Conservation (phyloP, 2,888 invertebrate genomes). For the Strigamia maritima region DNA sequence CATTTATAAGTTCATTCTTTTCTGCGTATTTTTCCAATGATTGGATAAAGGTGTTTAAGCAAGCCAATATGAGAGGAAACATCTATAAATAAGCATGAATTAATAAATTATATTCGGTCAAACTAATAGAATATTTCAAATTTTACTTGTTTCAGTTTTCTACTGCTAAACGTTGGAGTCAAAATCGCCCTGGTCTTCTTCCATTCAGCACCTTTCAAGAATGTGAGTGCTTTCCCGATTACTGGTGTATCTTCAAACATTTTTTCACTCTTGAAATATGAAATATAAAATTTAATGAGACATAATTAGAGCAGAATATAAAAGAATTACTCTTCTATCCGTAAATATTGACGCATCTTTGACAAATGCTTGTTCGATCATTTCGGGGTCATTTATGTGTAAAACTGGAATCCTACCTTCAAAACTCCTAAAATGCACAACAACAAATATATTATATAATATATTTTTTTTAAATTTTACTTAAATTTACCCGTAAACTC, state of each 20-base stretch:
- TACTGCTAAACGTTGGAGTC: slow-evolving; percentile 44
- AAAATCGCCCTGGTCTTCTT: slow-evolving; percentile 43
- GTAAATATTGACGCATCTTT: not conserved
- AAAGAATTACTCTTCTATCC: not conserved
- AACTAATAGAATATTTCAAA: not conserved
- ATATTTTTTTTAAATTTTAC: not conserved
- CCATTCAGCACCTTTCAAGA: slow-evolving; percentile 44
- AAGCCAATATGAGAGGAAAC: not conserved
- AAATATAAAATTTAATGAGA: not conserved
- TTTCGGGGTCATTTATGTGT: not conserved
- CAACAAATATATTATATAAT: not conserved
- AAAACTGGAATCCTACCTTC: not conserved
- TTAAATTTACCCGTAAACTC: not conserved
- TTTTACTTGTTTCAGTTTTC: slow-evolving; percentile 44
- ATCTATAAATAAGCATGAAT: not conserved
- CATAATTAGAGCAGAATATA: not conserved
- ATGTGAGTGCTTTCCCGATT: not conserved
- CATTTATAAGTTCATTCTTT: not conserved
- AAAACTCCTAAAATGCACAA: not conserved
- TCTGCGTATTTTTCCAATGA: not conserved
- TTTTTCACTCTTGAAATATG: not conserved
- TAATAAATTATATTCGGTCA: no score
- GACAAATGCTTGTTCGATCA: not conserved
- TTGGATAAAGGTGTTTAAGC: not conserved
- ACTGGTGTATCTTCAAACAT: not conserved